Evolutionary conservation across 2,113 vertebrate species (phyloP).

Genomic region (Lampris megalopsis): DNA sequence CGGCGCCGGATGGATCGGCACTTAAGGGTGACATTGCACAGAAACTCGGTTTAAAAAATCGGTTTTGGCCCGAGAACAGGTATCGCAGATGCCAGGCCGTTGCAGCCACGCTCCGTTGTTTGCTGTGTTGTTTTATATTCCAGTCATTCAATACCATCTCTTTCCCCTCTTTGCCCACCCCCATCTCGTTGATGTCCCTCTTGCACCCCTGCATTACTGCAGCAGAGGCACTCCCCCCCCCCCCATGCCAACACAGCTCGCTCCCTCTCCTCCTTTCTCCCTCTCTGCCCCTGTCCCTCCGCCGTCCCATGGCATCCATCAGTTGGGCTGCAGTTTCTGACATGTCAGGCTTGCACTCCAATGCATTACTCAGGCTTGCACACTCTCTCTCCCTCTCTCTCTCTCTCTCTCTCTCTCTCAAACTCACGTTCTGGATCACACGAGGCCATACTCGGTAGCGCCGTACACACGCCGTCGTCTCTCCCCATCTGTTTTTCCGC

Average conservation of each 20-base stretch:
- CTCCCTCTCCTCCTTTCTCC: conserved; percentile 13
- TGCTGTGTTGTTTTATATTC: conserved; percentile 30
- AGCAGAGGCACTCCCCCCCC: conserved; percentile 55
- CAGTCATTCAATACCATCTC: conserved; percentile 1
- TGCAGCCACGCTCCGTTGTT: not conserved
- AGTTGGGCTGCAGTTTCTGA: conserved; percentile 63
- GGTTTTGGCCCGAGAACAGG: not conserved
- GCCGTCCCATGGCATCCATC: conserved; percentile 60
- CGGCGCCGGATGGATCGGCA: conserved; percentile 22
- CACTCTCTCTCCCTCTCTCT: conserved; percentile 1
- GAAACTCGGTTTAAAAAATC: conserved; percentile 4
- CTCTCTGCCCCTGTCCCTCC: conserved; percentile 14
- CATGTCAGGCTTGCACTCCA: conserved; percentile 44
- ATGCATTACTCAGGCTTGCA: not conserved
- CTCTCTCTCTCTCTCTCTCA: not conserved
- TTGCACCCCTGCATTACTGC: conserved; percentile 65
- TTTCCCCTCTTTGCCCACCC: not conserved
- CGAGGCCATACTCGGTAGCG: conserved; percentile 22
- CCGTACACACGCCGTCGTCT: conserved; percentile 33
- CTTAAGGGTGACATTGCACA: conserved; percentile 4
- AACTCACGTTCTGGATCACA: conserved; percentile 9
- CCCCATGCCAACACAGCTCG: conserved; percentile 29
- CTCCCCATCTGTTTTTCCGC: conserved; percentile 56
- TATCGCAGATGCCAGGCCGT: not conserved
- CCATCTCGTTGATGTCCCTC: conserved; percentile 26